Percentiles rank a stretch among this genome's conserved stretches.
phyloP scores from a whole-genome alignment of 2,888 invertebrate genomes.

The Lasioglossum oenotherae region DNA sequence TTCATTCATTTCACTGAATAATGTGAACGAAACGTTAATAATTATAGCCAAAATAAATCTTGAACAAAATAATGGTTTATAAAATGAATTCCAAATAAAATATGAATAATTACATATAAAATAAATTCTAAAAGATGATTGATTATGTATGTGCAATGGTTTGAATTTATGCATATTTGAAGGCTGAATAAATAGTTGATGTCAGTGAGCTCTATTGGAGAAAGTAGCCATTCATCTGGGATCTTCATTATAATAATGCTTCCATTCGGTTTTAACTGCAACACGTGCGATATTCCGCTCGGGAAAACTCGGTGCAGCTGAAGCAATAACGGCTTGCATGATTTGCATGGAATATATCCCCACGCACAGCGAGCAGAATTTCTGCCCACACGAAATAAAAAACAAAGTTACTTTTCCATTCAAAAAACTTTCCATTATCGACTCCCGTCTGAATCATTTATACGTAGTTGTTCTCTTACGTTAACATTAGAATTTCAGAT shows the following conservation, averaged over 20 bases:
- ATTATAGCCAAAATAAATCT: background rate
- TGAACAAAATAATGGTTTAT: background rate
- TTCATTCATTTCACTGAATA: background rate
- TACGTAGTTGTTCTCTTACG: too few relatives aligned
- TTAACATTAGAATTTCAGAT: too few relatives aligned
- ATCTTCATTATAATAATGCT: background rate
- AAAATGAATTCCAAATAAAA: background rate
- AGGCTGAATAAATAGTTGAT: background rate
- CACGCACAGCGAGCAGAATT: background rate
- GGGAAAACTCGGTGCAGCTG: background rate
- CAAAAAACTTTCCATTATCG: background rate
- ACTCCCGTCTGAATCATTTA: background rate
- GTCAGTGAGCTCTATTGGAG: background rate
- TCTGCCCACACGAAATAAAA: background rate
- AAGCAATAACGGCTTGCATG: background rate
- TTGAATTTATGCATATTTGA: background rate
- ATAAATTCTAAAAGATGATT: background rate
- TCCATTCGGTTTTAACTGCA: background rate
- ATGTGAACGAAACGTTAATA: background rate
- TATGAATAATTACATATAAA: background rate
- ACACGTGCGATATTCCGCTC: background rate
- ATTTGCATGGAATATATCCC: background rate
- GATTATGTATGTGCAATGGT: too few relatives aligned
- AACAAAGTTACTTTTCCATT: background rate
- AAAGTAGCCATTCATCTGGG: background rate